Conservation (phyloP, 2,888 invertebrate species). For the Drosophila bunnanda region DNA sequence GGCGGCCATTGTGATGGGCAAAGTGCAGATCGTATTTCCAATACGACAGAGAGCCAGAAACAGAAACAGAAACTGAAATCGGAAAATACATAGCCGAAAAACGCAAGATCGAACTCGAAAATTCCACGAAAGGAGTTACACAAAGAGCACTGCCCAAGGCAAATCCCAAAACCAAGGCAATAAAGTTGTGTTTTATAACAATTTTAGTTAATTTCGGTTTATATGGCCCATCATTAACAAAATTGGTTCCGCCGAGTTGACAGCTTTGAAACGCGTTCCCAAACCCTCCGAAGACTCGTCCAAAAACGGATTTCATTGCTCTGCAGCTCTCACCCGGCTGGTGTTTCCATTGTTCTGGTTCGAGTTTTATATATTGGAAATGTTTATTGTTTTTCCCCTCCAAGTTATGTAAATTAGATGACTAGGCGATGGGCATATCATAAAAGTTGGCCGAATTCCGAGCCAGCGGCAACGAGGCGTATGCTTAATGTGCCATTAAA, state of each 20-base stretch:
- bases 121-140: slow-evolving; percentile 45
- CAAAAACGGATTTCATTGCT: slow-evolving; percentile 38
- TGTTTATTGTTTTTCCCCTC: slow-evolving; percentile 40
- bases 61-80: slow-evolving; percentile 6
- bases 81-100: not conserved
- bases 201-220: slow-evolving; percentile 73
- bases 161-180: slow-evolving; percentile 38
- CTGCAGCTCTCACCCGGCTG: slow-evolving; percentile 33
- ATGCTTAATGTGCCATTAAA: slow-evolving; percentile 77
- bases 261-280: slow-evolving; percentile 67
- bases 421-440: slow-evolving; percentile 29
- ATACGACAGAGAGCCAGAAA: slow-evolving; percentile 1
- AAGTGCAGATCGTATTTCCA: slow-evolving; percentile 66
- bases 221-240: slow-evolving; percentile 74
- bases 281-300: slow-evolving; percentile 53
- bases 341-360: slow-evolving; percentile 56
- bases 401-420: slow-evolving; percentile 43
- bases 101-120: slow-evolving; percentile 26
- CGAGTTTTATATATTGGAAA: slow-evolving; percentile 56
- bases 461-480: slow-evolving; percentile 69
- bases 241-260: slow-evolving; percentile 77
- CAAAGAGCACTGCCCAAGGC: slow-evolving; percentile 33
- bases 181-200: slow-evolving; percentile 72
- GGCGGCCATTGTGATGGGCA: slow-evolving; percentile 64
- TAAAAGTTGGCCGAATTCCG: slow-evolving; percentile 49